A percentile compares a stretch with the other conserved stretches of the same genome.
Conservation (phyloP, 1,140 invertebrate species). For the Achroia grisella region DNA sequence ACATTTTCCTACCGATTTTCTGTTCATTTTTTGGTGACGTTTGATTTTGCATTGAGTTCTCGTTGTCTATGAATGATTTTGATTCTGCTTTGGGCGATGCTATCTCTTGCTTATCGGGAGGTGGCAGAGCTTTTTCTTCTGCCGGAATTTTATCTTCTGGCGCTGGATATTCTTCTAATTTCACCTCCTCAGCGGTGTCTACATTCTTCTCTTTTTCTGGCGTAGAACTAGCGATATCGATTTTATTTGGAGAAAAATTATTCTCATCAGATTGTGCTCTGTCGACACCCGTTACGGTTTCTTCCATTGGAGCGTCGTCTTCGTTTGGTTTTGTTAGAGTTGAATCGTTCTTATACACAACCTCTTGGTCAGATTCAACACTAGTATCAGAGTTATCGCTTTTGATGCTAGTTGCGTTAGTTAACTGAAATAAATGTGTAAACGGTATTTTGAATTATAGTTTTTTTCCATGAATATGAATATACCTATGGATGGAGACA, state of each 20-base stretch:
- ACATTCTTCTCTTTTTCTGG: neutral
- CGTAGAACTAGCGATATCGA: neutral
- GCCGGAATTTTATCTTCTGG: neutral
- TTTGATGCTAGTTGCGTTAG: slow-evolving; percentile 38
- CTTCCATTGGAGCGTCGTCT: too few species aligned
- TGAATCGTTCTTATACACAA: neutral
- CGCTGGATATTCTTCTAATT: neutral
- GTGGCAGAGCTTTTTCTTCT: neutral
- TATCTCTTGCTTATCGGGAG: neutral
- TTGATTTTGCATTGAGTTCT: neutral
- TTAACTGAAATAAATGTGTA: slow-evolving; percentile 34
- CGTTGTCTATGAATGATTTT: slow-evolving; percentile 5
- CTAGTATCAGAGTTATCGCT: slow-evolving; percentile 39
- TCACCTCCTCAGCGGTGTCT: neutral
- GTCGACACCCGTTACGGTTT: too few species aligned
- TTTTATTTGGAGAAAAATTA: neutral
- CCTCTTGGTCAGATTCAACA: slow-evolving; percentile 40
- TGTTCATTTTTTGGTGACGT: slow-evolving; percentile 14
- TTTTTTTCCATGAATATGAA: too few species aligned
- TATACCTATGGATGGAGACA: too few species aligned
- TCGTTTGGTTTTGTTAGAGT: neutral
- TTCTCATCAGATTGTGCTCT: neutral
- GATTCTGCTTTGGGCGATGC: slow-evolving; percentile 6
- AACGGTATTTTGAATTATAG: too few species aligned
- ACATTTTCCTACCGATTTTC: slow-evolving; percentile 30